Percentiles rank a stretch among this genome's conserved stretches.
These are phyloP conservation scores for Sminthurides aquaticus DNA, from an alignment of 2,888 invertebrate genomes.

Conservation along the genomic window DNA sequence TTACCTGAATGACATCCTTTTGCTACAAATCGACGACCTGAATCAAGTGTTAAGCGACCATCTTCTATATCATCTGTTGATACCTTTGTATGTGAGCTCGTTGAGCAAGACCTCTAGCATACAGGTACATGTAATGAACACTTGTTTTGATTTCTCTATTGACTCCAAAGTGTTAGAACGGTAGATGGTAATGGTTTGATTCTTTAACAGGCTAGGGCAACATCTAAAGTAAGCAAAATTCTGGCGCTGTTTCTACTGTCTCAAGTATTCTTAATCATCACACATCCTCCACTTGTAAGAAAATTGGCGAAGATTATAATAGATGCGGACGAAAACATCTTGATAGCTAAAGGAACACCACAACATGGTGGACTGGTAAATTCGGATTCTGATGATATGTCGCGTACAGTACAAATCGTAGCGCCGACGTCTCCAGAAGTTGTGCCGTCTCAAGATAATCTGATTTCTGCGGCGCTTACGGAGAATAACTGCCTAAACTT, in stretches of 20 bases:
- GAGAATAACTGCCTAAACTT: neutral
- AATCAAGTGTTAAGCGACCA: slow-evolving; percentile 92
- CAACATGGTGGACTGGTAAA: neutral
- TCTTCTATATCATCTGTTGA: slow-evolving; percentile 80
- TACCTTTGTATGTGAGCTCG: slow-evolving; percentile 90
- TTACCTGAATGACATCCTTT: slow-evolving; percentile 92
- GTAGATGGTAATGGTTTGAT: neutral
- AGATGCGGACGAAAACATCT: slow-evolving; percentile 58
- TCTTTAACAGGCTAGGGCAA: too few relatives aligned
- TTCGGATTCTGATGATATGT: neutral
- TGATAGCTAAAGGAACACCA: slow-evolving; percentile 5
- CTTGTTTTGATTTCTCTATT: too few relatives aligned
- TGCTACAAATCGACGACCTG: slow-evolving; percentile 80
- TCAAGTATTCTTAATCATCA: slow-evolving; percentile 89
- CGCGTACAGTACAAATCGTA: neutral
- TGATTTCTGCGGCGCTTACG: neutral
- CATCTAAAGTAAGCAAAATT: slow-evolving; percentile 78
- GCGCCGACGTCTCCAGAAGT: neutral
- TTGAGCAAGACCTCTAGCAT: slow-evolving; percentile 47
- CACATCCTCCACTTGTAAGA: slow-evolving; percentile 82
- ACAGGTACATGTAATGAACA: slow-evolving; percentile 11
- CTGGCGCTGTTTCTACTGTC: slow-evolving; percentile 85
- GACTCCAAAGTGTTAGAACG: neutral
- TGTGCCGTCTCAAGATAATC: neutral
- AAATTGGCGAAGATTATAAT: slow-evolving; percentile 83